Evolutionary conservation across 2,113 vertebrate genomes (phyloP), one percentile per base, ranked within the genome.

Genomic region (Spheniscus mendiculus): DNA sequence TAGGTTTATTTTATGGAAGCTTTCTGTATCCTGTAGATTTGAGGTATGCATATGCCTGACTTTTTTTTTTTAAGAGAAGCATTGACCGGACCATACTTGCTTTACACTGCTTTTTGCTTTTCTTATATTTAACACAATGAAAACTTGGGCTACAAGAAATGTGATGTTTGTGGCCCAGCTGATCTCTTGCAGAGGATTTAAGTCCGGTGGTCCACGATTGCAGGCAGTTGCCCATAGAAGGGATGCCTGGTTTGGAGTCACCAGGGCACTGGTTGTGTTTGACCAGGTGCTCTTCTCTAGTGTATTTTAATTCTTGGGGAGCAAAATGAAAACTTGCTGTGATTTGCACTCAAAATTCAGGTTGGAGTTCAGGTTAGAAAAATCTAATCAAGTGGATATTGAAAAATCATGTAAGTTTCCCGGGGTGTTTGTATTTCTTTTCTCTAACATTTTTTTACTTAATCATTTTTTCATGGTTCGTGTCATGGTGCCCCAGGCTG

Each of bases 171-270:
- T 69, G 45, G 45, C 49, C 49, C 20, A 77, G 45, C 47, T 55
- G 14, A 20, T 50, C 15, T 47, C 19, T 9, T 38, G 25, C 50
- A 49, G 30, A 70, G 34, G 15, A 3, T 73, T 81, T 55, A 52
- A 29, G 15, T 14, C 42, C 10, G 21, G 26, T 29, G 36, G 13
- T 6, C 63, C 21, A 2, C 0, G 1, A 2, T 1, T 59, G 30
- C 0, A 0, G 78, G 30, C 56, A 32, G 17, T 27, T 87, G 50
- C 69, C 26, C 0, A 0, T 15, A 7, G n/a, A 36, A 72, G n/a
- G 23, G 16, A 16, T 3, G 6, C 47, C 32, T 85, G 65, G 5
- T 88, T 73, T 82, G n/a, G 12, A 8, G 49, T 12, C n/a, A 29
- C 21, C 18, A 6, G 23, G 78, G n/a, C 29, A 8, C 23, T 1